Base-by-base conservation (phyloP, 2,797 vertebrate genomes). In the Hybognathus amarus region DNA sequence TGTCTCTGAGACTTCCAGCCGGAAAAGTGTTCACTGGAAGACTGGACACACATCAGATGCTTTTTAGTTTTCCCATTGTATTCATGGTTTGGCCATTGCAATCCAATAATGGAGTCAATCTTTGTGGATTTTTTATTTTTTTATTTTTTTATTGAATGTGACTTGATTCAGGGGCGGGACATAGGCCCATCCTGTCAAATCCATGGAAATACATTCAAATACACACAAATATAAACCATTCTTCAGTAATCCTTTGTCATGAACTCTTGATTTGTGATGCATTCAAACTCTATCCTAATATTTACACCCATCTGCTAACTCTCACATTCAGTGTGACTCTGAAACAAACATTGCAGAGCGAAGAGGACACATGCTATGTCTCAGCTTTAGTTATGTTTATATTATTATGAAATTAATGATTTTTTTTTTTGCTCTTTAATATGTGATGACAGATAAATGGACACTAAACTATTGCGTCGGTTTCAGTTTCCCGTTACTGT, bases 1-100 rank as follows among this genome's bases (percentile, higher is more conserved):
- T 78, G 63, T 73, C 54, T 83, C 85, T 79, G 80, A 82, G 74
- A 17, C 13, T 47, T 66, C 17, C 42, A 36, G 71, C 27, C 24
- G 13, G 11, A 77, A 77, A 75, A 85, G 22, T 59, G 47, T 24
- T 24, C 30, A 47, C 76, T 47, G 73, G 47, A 69, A 30, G 20
- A 30, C 40, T 22, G 6, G 40, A 82, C 10, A 59, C 33, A 59
- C 54, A 24, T 30, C 61, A 59, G 38, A 47, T 4, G 7, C 38
- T n/a, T 2, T 33, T 61, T 9, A 47, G 67, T 17, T 47, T 17
- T 17, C 52, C 52, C 4, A 27, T 59, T 11, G 22, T 80, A 45
- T 80, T 30, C 27, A 42, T 33, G 15, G 17, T 30, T 45, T 42
- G 6, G 3, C 4, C 18, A 70, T 52, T 68, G 63, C 22, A 54